Evolutionary conservation across 2,888 invertebrate genomes (phyloP).

Genomic region (Allolobophora icterica): DNA sequence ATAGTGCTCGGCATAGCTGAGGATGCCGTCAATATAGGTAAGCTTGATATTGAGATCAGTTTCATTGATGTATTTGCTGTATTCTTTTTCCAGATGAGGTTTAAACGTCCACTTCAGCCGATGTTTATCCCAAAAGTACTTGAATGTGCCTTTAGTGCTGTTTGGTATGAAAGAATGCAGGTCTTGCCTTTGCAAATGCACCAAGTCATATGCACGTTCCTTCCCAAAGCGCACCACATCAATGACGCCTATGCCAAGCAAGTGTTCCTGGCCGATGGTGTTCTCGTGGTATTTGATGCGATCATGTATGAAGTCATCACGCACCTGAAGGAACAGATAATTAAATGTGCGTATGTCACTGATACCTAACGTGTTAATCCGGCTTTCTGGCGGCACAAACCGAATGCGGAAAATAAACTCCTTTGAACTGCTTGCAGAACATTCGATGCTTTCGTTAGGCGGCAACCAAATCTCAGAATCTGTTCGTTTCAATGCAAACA

Average conservation of each 20-base stretch:
- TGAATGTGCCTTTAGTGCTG: constrained; percentile 32
- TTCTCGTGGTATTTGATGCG: constrained; percentile 25
- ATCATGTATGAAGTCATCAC: constrained; percentile 42
- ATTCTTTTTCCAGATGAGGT: constrained; percentile 29
- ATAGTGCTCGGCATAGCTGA: constrained; percentile 32
- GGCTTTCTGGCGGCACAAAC: constrained; percentile 31
- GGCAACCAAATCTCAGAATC: constrained; percentile 34
- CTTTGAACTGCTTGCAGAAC: constrained; percentile 8
- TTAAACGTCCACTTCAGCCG: constrained; percentile 31
- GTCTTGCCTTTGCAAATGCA: constrained; percentile 27
- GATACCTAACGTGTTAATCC: constrained; percentile 18
- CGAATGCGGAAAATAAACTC: constrained; percentile 39
- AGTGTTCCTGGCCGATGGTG: constrained; percentile 36
- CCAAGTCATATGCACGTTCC: constrained; percentile 30
- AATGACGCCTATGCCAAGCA: constrained; percentile 40
- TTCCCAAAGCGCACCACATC: constrained; percentile 41
- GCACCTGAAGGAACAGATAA: constrained; percentile 43
- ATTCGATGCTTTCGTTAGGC: constrained; percentile 37
- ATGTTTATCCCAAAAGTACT: constrained; percentile 22
- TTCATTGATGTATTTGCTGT: constrained; percentile 27
- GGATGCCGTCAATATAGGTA: constrained; percentile 35
- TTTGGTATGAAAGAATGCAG: constrained; percentile 37
- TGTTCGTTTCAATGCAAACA: constrained; percentile 35
- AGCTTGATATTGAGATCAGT: constrained; percentile 32
- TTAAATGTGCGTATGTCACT: constrained; percentile 33